Evolutionary conservation across 1,140 invertebrate genomes (phyloP), one percentile per base, ranked within the genome.

Genomic region (Zaprionus tsacasi): DNA sequence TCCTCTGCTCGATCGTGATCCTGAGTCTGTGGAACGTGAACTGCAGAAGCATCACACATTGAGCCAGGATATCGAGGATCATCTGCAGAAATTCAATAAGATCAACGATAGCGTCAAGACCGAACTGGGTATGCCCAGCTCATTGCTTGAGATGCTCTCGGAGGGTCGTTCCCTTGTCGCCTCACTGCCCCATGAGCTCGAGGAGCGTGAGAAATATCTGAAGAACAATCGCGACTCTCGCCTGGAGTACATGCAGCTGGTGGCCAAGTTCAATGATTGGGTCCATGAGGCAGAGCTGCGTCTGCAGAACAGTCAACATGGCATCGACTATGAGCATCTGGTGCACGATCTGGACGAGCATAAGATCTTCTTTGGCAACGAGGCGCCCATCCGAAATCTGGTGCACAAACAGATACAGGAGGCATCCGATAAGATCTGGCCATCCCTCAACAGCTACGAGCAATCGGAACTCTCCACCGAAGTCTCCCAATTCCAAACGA

Each of bases 271-370:
- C 3, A 95, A 95, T 70, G 94, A 94, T 38, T 99, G 98, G 98
- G 95, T 98, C 0, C 95, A 96, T 71, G 96, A 98, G 81, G 97
- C 97, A 3, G 95, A 96, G 73, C 94, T 96, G 57, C 94, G 96
- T 25, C 90, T 99, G 7, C 94, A 96, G 72, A 95, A 95, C 76
- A 95, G 96, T 68, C 96, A 97, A 82, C 95, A 96, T 74, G 97
- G 97, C 43, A 95, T 97, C 25, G 97, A 99, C 91, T 98, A 97
- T 91, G 96, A 97, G 79, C 97, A 96, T 77, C 95, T 98, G 6
- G 93, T 96, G 25, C 94, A 94, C 8, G 96, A 98, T 83, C 93
- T 99, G 11, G 96, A 97, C 90, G 96, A 98, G 79, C 97, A 98
- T 83, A 97, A 97, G 93, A 95, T 95, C 27, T 98, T 96, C 93